These are phyloP conservation scores for Biston betularia DNA, from an alignment of 2,888 invertebrate genomes.

Conservation along the genomic window DNA sequence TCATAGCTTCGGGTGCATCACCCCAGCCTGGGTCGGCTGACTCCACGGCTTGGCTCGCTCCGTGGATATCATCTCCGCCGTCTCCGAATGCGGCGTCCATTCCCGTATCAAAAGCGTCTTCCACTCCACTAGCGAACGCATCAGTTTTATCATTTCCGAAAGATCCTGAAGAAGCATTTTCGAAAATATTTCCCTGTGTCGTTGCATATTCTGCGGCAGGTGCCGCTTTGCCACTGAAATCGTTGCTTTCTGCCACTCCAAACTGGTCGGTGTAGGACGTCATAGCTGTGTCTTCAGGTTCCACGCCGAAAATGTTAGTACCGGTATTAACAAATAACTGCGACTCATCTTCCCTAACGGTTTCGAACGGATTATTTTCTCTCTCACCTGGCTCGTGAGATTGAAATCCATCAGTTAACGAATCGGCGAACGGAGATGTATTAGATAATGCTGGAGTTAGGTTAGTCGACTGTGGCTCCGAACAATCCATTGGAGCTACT, in stretches of 20 bases:
- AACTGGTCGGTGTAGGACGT: constrained; percentile 46
- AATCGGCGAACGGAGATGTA: constrained; percentile 69
- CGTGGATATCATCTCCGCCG: constrained; percentile 43
- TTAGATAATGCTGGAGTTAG: constrained; percentile 51
- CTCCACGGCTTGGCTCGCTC: constrained; percentile 41
- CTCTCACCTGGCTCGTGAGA: constrained; percentile 46
- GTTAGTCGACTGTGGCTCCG: constrained; percentile 60
- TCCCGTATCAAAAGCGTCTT: constrained; percentile 33
- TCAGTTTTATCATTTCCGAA: constrained; percentile 45
- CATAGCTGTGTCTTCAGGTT: constrained; percentile 54
- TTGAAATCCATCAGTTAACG: constrained; percentile 51
- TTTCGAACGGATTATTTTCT: constrained; percentile 76
- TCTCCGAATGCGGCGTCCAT: constrained; percentile 23
- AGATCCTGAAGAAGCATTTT: constrained; percentile 40
- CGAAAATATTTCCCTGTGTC: constrained; percentile 53
- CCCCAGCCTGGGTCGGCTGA: constrained; percentile 64
- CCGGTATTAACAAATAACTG: constrained; percentile 47
- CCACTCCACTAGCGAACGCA: constrained; percentile 36
- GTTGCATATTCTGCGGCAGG: constrained; percentile 27
- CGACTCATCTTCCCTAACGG: constrained; percentile 45
- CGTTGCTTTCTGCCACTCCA: constrained; percentile 43
- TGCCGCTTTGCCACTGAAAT: constrained; percentile 43
- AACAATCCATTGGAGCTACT: constrained; percentile 71
- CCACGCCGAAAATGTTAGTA: constrained; percentile 58
- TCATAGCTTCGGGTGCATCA: constrained; percentile 59